Evolutionary conservation across 2,113 vertebrate genomes (phyloP).

Genomic region (Ornithorhynchus anatinus): DNA sequence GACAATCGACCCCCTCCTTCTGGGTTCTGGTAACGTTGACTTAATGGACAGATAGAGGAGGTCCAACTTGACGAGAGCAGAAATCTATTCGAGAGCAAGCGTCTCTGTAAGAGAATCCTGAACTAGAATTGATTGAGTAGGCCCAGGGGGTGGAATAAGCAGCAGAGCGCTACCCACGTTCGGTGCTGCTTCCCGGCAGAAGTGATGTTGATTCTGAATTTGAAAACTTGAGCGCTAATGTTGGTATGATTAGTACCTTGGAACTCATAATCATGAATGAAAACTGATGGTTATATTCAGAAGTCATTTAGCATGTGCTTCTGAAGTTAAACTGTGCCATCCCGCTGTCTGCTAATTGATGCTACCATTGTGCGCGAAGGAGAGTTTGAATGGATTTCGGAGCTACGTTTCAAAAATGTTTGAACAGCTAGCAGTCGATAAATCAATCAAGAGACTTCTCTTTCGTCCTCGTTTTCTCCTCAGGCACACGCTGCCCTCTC

Average conservation of each 20-base stretch:
- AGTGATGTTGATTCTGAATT: neutral
- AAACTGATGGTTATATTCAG: neutral
- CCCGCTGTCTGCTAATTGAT: neutral
- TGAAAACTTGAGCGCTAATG: neutral
- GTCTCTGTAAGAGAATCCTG: too few relatives aligned
- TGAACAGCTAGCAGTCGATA: accelerated
- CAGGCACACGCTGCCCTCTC: neutral
- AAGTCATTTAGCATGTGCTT: neutral
- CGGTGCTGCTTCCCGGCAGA: neutral
- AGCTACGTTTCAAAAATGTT: accelerated
- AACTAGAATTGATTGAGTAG: too few relatives aligned
- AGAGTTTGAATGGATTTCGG: neutral
- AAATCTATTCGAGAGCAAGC: neutral
- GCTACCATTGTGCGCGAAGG: neutral
- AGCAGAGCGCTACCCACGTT: neutral
- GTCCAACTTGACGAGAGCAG: neutral
- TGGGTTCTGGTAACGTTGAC: too few relatives aligned
- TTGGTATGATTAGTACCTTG: neutral
- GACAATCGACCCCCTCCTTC: too few relatives aligned
- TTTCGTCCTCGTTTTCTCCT: neutral
- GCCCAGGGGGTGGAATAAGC: too few relatives aligned
- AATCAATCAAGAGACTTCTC: accelerated
- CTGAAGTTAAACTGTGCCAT: neutral
- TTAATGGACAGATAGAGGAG: too few relatives aligned
- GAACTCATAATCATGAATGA: neutral